Base-by-base conservation (phyloP, 2,888 invertebrate genomes). In the Agrochola lota region DNA sequence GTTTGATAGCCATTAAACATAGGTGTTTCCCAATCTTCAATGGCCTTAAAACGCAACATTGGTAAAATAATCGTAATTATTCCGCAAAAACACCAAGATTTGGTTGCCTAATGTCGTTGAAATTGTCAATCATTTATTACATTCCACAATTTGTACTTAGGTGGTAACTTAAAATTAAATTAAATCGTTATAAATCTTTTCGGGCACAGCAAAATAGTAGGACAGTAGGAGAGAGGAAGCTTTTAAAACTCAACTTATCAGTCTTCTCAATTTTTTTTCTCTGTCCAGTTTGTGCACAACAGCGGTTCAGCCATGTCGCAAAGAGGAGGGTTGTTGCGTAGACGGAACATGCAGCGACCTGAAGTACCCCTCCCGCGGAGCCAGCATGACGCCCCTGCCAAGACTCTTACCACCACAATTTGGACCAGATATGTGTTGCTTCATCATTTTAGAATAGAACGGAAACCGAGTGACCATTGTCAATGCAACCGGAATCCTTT, bases 261-360 rank as follows among this genome's bases (percentile, higher is more conserved):
- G 17, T 59, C 3, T 23, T 35, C 63, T 7, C 5, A n/a, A 40
- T 5, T 0, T 1, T 20, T n/a, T 23, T 26, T 23, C 4, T 68
- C 15, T 52, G 20, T 15, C 5, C 57, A 90, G 91, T 23, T 80
- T 89, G 17, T 92, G 92, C 77, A 90, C 89, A 3, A 71, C 91
- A 15, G 23, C 74, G 3, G 90, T 92, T 1, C 72, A 71, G 5
- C 87, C 89, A 52, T 92, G 92, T 77, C 85, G 82, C 20, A 88
- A 90, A 67, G 79, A 88, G 12, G 92, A 92, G 62, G 88, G 90
- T 30, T 89, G 92, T 1, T 87, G 92, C 1, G 82, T 92, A 20
- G 92, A 92, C 66, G 92, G 92, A 9, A 88, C 91, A 9, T 92
- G 92, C 74, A 82, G 84, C 40, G 92, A 91, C 64, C 89, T 91